A percentile compares a stretch with the other conserved stretches of the same genome.
These are phyloP conservation scores for Streptopelia turtur DNA, from an alignment of 2,797 vertebrate species.

Conservation along the genomic window DNA sequence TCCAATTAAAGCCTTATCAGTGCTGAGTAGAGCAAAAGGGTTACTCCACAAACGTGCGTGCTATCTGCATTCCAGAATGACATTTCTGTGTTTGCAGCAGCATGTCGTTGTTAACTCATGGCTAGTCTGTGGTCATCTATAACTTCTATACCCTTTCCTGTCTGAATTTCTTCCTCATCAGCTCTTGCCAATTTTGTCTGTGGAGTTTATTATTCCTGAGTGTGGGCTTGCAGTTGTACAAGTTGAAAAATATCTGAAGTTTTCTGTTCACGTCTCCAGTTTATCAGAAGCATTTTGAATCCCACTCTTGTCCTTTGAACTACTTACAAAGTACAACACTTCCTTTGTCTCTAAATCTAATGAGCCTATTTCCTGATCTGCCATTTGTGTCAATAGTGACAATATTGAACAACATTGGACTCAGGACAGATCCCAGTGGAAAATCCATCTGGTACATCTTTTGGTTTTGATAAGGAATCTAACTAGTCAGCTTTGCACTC, in stretches of 20 bases:
- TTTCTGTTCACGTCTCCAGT: neutral
- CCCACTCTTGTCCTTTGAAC: neutral
- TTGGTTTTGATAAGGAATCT: neutral
- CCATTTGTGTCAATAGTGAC: neutral
- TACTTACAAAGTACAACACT: neutral
- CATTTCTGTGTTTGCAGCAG: neutral
- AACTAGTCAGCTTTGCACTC: neutral
- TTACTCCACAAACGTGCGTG: neutral
- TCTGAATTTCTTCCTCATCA: neutral
- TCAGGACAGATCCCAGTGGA: neutral
- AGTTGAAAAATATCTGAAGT: neutral
- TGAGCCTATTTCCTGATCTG: neutral
- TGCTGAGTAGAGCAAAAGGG: neutral
- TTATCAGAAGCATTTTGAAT: neutral
- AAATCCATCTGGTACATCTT: neutral
- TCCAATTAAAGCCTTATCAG: conserved; percentile 14
- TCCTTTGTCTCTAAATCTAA: neutral
- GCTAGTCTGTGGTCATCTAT: neutral
- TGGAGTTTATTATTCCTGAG: neutral
- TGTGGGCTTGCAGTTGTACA: neutral
- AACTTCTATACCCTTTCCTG: neutral
- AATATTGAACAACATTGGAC: neutral
- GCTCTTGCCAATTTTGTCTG: neutral
- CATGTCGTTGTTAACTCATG: fast-evolving
- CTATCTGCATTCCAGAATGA: conserved; percentile 2